A percentile compares a stretch with the other conserved stretches of the same genome.
These are phyloP conservation scores for Falco cherrug DNA, from an alignment of 2,797 vertebrate species.

Conservation along the genomic window DNA sequence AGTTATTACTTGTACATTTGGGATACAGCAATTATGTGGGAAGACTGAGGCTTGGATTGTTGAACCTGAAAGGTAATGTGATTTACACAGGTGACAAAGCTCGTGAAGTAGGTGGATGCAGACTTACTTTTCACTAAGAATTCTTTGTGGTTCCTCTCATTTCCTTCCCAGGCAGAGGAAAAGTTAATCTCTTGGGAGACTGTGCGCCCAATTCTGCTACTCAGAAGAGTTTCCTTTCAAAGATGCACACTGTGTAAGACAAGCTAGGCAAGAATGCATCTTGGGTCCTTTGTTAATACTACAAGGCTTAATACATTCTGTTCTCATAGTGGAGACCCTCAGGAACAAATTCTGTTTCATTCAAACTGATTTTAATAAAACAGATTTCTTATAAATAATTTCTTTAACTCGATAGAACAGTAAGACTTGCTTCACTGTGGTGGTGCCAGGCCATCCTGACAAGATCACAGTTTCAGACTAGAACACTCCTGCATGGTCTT, in stretches of 20 bases:
- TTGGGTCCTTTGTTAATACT: neutral
- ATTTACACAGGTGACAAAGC: neutral
- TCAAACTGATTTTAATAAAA: conserved; percentile 62
- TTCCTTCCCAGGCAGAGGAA: neutral
- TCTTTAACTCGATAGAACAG: conserved; percentile 14
- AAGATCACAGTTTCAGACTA: neutral
- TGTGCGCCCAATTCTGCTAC: neutral
- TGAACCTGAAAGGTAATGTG: neutral
- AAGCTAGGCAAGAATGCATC: neutral
- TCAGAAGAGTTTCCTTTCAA: neutral
- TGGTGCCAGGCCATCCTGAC: neutral
- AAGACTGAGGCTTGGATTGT: neutral
- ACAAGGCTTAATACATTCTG: neutral
- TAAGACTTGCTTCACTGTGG: neutral
- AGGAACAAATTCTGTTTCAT: conserved; percentile 49
- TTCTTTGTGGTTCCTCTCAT: neutral
- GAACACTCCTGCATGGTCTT: rapidly evolving
- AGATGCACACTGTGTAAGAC: neutral
- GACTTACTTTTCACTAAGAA: neutral
- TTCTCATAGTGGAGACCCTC: conserved; percentile 29
- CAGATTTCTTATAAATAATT: conserved; percentile 28
- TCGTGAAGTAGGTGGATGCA: neutral
- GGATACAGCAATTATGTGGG: neutral
- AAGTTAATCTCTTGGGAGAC: neutral
- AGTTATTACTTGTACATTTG: conserved; percentile 28